Evolutionary conservation across 2,888 invertebrate species (phyloP).

Genomic region (Ectemnius lituratus): DNA sequence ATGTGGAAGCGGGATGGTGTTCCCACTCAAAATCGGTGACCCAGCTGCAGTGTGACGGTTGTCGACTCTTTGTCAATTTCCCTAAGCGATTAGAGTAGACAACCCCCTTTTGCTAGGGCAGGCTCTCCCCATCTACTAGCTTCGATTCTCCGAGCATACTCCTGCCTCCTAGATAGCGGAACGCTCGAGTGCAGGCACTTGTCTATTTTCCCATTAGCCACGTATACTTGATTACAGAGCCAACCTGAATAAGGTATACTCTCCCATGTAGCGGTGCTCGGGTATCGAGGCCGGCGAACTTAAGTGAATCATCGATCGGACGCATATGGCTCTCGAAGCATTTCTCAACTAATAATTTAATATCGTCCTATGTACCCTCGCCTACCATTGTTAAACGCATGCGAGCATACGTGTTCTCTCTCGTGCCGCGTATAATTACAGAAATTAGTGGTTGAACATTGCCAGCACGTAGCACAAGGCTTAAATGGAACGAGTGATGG

Average conservation of each 20-base stretch:
- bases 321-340: constrained; percentile 47
- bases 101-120: constrained; percentile 51
- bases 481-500: too few relatives aligned
- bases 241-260: constrained; percentile 45
- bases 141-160: constrained; percentile 29
- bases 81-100: constrained; percentile 69
- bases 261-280: constrained; percentile 28
- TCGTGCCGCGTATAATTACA: too few relatives aligned
- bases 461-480: too few relatives aligned
- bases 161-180: constrained; percentile 53
- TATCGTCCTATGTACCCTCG: background rate
- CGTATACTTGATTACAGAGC: constrained; percentile 63
- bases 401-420: background rate
- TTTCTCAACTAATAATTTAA: constrained; percentile 54
- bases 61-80: constrained; percentile 74
- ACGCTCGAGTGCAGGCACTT: constrained; percentile 57
- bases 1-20: constrained; percentile 33
- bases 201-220: constrained; percentile 70
- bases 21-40: constrained; percentile 62
- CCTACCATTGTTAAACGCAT: constrained; percentile 25
- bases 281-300: constrained; percentile 33
- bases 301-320: constrained; percentile 56
- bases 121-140: constrained; percentile 33
- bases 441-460: too few relatives aligned
- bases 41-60: constrained; percentile 72